Percentiles rank a stretch among this genome's conserved stretches.
phyloP scores from a whole-genome alignment of 2,797 vertebrate species.

The Pyrocephalus nanus region DNA sequence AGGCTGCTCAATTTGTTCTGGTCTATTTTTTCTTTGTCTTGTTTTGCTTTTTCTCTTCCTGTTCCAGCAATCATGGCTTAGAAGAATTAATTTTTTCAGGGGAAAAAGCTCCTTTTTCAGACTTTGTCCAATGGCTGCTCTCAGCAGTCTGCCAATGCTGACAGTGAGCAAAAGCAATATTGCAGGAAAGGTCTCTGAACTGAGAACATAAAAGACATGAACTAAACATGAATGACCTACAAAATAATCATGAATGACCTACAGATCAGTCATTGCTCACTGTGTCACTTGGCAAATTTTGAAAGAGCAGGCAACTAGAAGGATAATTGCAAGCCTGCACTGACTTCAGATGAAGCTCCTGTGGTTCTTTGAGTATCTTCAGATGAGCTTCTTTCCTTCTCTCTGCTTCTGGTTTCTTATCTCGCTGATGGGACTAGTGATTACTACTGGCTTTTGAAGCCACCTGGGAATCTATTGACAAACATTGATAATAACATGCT shows the following conservation, averaged over 20 bases:
- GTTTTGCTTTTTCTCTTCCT: neutral
- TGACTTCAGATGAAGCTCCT: neutral
- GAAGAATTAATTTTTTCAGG: neutral
- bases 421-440: neutral
- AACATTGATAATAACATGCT: neutral
- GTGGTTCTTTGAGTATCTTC: neutral
- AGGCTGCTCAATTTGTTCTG: neutral
- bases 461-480: constrained; percentile 7
- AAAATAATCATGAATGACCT: neutral
- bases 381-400: neutral
- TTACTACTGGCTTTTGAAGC: constrained; percentile 5
- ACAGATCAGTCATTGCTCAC: neutral
- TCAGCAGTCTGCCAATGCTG: neutral
- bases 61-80: neutral
- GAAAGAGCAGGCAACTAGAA: neutral
- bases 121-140: neutral
- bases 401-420: neutral
- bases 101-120: neutral
- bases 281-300: neutral
- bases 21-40: neutral
- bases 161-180: neutral
- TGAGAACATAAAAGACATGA: neutral
- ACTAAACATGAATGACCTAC: neutral
- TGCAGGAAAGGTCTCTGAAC: neutral
- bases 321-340: neutral